Conservation (phyloP, 2,113 vertebrate species). For the Otolemur garnettii region DNA sequence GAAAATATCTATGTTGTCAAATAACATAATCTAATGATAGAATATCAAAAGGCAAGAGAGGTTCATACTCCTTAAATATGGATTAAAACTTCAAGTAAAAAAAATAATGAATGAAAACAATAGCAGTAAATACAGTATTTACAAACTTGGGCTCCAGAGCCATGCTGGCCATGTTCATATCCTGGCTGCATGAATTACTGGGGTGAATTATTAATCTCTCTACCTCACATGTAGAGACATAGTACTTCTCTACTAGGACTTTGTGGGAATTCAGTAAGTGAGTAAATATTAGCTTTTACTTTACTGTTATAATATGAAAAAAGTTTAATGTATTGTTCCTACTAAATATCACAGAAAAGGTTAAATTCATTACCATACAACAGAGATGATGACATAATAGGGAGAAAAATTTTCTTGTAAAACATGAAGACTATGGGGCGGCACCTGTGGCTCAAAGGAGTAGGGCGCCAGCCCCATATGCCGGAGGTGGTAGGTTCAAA, state of each 20-base stretch:
- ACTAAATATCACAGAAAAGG: constrained; percentile 64
- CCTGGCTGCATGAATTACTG: not conserved
- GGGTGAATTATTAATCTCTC: not conserved
- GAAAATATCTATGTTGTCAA: not conserved
- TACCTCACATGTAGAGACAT: not conserved
- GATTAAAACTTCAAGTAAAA: constrained; percentile 15
- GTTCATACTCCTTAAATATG: constrained; percentile 24
- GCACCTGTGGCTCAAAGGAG: too few relatives aligned
- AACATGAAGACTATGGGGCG: not conserved
- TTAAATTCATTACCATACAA: constrained; percentile 35
- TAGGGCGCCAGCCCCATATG: too few relatives aligned
- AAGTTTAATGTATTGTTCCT: constrained; percentile 20
- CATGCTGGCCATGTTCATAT: not conserved
- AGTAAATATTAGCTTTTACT: constrained; percentile 34
- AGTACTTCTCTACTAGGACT: not conserved
- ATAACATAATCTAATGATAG: not conserved
- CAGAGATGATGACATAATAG: not conserved
- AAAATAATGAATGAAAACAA: not conserved
- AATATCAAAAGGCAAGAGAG: not conserved
- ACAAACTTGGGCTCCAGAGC: not conserved
- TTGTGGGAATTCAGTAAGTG: not conserved
- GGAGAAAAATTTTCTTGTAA: not conserved
- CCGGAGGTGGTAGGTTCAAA: too few relatives aligned
- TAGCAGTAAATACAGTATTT: not conserved
- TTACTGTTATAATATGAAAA: constrained; percentile 50